A percentile compares a stretch with the other conserved stretches of the same genome.
Evolutionary conservation across 1,140 invertebrate species (phyloP).

Genomic region (Leptinotarsa texana): DNA sequence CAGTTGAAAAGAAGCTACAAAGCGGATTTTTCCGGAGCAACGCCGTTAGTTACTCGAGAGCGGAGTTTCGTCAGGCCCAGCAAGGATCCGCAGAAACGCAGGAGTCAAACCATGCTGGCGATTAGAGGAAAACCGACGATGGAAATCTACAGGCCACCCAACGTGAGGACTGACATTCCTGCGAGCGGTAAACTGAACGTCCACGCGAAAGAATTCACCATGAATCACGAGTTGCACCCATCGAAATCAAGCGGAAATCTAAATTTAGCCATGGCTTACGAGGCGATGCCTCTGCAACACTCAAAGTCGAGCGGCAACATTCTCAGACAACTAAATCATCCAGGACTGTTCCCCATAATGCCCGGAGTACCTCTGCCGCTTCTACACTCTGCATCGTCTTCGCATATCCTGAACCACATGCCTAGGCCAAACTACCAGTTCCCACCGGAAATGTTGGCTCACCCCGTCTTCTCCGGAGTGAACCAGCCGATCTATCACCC

Average conservation of each 20-base stretch:
- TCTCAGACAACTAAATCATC: slow-evolving; percentile 55
- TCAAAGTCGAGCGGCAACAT: slow-evolving; percentile 68
- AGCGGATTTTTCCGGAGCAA: slow-evolving; percentile 46
- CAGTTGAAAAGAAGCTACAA: slow-evolving; percentile 52
- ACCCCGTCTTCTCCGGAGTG: slow-evolving; percentile 42
- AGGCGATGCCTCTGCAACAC: slow-evolving; percentile 58
- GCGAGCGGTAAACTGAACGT: slow-evolving; percentile 70
- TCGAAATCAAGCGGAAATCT: slow-evolving; percentile 66
- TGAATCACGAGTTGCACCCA: slow-evolving; percentile 66
- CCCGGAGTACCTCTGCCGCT: slow-evolving; percentile 50
- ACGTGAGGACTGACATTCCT: slow-evolving; percentile 60
- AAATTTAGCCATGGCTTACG: slow-evolving; percentile 60
- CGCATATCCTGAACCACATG: slow-evolving; percentile 49
- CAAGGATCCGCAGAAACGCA: slow-evolving; percentile 55
- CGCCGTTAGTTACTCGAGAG: slow-evolving; percentile 44
- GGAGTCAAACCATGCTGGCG: slow-evolving; percentile 62
- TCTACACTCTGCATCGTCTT: slow-evolving; percentile 56
- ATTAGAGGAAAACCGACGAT: slow-evolving; percentile 76
- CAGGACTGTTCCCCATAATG: slow-evolving; percentile 52
- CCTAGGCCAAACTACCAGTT: slow-evolving; percentile 55
- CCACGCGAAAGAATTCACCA: slow-evolving; percentile 84
- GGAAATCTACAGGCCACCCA: slow-evolving; percentile 86
- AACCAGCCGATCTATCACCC: slow-evolving; percentile 45
- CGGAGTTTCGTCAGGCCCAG: slow-evolving; percentile 51
- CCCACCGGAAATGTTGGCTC: slow-evolving; percentile 47